phyloP scores from a whole-genome alignment of 2,113 vertebrate genomes.

The Tiliqua scincoides region DNA sequence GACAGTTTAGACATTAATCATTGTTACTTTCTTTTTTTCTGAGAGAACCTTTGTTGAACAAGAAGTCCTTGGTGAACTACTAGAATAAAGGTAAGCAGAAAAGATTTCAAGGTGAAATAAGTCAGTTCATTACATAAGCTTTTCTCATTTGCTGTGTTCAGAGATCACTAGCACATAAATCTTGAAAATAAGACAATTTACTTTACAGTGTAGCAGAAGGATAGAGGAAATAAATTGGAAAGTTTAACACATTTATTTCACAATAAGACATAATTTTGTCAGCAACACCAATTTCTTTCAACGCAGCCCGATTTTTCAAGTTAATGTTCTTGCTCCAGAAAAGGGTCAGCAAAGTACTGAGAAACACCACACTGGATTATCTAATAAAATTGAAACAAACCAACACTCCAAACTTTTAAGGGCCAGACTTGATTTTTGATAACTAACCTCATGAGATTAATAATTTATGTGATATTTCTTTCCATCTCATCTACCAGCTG shows the following conservation, averaged over 20 bases:
- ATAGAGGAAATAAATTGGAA: neutral
- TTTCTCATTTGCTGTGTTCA: neutral
- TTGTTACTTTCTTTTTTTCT: neutral
- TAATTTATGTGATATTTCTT: neutral
- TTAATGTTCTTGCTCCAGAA: neutral
- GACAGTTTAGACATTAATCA: neutral
- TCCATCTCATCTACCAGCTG: neutral
- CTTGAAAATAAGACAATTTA: neutral
- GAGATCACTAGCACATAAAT: neutral
- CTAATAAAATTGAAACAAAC: neutral
- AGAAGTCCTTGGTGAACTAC: neutral
- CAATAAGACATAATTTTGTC: neutral
- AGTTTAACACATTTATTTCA: neutral
- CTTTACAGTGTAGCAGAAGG: neutral
- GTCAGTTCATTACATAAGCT: neutral
- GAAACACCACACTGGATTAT: neutral
- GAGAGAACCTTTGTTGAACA: neutral
- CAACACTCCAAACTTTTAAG: neutral
- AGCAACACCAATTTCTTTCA: neutral
- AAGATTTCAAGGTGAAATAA: neutral
- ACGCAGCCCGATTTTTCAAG: neutral
- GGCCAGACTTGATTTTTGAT: neutral
- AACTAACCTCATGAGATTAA: neutral
- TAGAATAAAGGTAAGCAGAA: neutral
- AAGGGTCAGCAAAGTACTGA: neutral